A percentile compares a stretch with the other conserved stretches of the same genome.
Evolutionary conservation across 2,888 invertebrate genomes (phyloP).

Genomic region (Macrophya annulata): DNA sequence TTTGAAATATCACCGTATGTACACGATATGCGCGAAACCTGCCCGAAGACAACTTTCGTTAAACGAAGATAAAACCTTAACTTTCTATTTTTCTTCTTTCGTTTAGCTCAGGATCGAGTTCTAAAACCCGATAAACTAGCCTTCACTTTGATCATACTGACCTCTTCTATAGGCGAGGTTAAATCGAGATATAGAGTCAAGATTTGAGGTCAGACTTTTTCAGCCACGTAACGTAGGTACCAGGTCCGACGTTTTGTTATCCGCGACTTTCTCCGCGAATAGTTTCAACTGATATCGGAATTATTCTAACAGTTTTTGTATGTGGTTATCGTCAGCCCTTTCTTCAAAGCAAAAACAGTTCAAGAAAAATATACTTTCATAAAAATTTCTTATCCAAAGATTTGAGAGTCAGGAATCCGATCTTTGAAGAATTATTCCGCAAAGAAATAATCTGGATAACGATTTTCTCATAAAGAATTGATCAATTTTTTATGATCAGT

Average conservation of each 20-base stretch:
- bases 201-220: slow-evolving; percentile 34
- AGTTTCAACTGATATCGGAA: neutral
- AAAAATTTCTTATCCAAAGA: no score
- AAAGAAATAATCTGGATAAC: neutral
- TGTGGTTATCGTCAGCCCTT: neutral
- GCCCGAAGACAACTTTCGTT: slow-evolving; percentile 36
- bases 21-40: slow-evolving; percentile 4
- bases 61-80: slow-evolving; percentile 41
- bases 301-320: neutral
- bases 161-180: slow-evolving; percentile 31
- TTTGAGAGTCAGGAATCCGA: neutral
- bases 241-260: neutral
- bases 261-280: neutral
- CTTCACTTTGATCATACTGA: slow-evolving; percentile 49
- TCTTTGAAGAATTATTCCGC: neutral
- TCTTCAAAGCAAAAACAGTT: neutral
- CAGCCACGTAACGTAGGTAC: neutral
- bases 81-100: slow-evolving; percentile 27
- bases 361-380: no score
- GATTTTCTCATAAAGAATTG: neutral
- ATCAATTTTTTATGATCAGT: neutral
- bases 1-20: neutral
- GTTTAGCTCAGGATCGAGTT: neutral
- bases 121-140: slow-evolving; percentile 36
- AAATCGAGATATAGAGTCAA: slow-evolving; percentile 10